Evolutionary conservation across 2,888 invertebrate species (phyloP), one percentile per base, ranked within the genome.

Genomic region (Glyphotaelius pellucidus): DNA sequence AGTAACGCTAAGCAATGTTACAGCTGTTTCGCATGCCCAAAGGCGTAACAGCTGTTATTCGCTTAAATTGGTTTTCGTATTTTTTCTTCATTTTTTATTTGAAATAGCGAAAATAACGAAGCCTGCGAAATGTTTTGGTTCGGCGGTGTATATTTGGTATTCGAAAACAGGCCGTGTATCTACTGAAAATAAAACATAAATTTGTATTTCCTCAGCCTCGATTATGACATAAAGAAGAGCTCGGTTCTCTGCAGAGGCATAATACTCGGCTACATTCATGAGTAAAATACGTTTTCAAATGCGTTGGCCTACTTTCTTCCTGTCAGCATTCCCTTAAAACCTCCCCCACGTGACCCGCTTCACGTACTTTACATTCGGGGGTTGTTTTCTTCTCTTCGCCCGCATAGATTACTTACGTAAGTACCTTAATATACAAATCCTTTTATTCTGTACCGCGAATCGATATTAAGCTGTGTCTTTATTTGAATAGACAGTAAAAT

Each of bases 351-450:
- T 89, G 88, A 89, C 88, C 79, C 15, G 88, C n/a, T 86, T 89
- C 88, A 89, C 88, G n/a, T 89, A 89, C 79, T 89, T 79, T 35
- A 79, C 32, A 31, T 89, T 89, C n/a, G n/a, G 88, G 88, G 80
- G 80, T n/a, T 89, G 80, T 89, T 89, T 88, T 88, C 25, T 47
- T 88, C 67, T 67, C 52, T 35, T 52, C 31, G 30, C n/a, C 67
- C 67, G 15, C 38, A 42, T 47, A 87, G 87, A 87, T 87, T 87
- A 87, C 87, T 35, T 38, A 83, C 52, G 52, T 88, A 88, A 84
- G 84, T 35, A 15, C 81, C 67, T 25, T 67, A 67, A 67, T 67
- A 67, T n/a, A 81, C 30, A 32, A 81, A 32, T 81, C 81, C 81
- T 14, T 81, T 81, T 81, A 30, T 81, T 31, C 15, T 81, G 81